phyloP scores from a whole-genome alignment of 2,797 vertebrate species.

The Notoglanidium macrostoma region DNA sequence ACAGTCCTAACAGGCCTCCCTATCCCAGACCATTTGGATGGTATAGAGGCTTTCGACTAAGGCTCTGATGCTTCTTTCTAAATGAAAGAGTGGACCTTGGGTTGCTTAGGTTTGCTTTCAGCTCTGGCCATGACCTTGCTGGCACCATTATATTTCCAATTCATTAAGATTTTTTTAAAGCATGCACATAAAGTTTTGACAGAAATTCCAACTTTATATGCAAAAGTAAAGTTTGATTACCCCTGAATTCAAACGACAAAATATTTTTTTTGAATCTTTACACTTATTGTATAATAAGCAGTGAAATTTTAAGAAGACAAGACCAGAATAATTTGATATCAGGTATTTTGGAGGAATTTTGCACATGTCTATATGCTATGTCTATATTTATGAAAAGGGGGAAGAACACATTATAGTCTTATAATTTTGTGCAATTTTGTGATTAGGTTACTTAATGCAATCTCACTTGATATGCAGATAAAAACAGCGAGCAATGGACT shows the following conservation, averaged over 20 bases:
- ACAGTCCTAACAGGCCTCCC: constrained; percentile 96
- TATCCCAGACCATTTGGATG: constrained; percentile 95
- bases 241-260: constrained; percentile 11
- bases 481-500: constrained; percentile 3
- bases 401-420: constrained; percentile 25
- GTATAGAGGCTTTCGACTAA: constrained; percentile 82
- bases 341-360: constrained; percentile 32
- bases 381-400: constrained; percentile 46
- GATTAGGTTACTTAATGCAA: constrained; percentile 27
- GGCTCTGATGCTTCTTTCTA: not conserved
- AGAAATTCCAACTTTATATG: constrained; percentile 17
- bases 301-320: constrained; percentile 9
- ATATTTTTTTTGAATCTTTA: not conserved
- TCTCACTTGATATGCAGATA: constrained; percentile 13
- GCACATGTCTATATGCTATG: constrained; percentile 36
- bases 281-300: constrained; percentile 9
- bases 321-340: constrained; percentile 31
- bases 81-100: not conserved
- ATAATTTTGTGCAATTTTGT: constrained; percentile 14
- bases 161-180: constrained; percentile 10
- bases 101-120: constrained; percentile 22
- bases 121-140: constrained; percentile 12
- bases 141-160: not conserved
- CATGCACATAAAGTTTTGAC: not conserved
- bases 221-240: not conserved